Conservation (phyloP, 2,113 vertebrate genomes). For the Lathamus discolor region DNA sequence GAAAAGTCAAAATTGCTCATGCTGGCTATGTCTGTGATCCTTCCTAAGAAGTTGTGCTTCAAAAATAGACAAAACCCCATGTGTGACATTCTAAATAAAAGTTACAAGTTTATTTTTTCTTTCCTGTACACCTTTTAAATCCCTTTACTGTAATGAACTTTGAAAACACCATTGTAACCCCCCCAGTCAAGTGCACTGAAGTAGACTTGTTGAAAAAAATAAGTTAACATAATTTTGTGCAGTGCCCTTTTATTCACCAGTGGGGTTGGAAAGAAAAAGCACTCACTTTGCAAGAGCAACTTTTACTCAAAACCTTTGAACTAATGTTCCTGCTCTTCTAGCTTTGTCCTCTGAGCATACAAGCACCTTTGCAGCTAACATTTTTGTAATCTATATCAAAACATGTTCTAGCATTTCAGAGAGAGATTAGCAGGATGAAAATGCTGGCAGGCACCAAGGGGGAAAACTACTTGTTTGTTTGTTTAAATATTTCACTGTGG, state of each 20-base stretch:
- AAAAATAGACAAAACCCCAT: neutral
- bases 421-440: constrained; percentile 64
- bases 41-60: neutral
- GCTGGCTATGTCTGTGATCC: constrained; percentile 3
- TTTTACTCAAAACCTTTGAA: constrained; percentile 44
- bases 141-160: neutral
- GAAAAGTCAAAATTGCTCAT: constrained; percentile 11
- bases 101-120: neutral
- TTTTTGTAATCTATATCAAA: constrained; percentile 60
- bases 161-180: neutral
- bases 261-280: neutral
- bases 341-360: constrained; percentile 22
- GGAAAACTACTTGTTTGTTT: constrained; percentile 62
- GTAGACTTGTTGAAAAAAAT: neutral
- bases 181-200: neutral
- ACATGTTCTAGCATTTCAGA: constrained; percentile 62
- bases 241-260: neutral
- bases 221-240: neutral
- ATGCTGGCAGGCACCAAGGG: constrained; percentile 18
- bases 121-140: neutral
- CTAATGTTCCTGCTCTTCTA: neutral
- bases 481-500: constrained; percentile 60
- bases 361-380: constrained; percentile 3
- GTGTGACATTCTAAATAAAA: neutral
- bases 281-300: constrained; percentile 31